A percentile compares a stretch with the other conserved stretches of the same genome.
Evolutionary conservation across 2,113 vertebrate genomes (phyloP).

Genomic region (Arothron firmamentum): DNA sequence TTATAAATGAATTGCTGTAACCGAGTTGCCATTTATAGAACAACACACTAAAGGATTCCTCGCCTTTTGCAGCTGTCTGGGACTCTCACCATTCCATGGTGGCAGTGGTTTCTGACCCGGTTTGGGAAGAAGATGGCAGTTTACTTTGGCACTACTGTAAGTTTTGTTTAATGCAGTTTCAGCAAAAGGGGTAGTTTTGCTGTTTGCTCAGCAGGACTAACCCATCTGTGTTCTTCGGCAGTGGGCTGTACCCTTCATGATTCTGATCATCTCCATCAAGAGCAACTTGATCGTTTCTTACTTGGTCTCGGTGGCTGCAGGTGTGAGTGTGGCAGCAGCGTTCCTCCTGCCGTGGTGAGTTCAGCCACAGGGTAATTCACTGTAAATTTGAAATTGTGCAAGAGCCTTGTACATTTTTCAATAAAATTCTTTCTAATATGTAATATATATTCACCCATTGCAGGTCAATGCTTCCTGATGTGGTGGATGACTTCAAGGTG

Average conservation of each 20-base stretch:
- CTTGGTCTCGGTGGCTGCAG: constrained; percentile 80
- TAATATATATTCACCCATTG: neutral
- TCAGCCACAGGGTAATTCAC: neutral
- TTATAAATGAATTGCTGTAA: too few relatives aligned
- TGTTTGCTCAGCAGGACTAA: neutral
- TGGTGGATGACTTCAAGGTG: constrained; percentile 90
- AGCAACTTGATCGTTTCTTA: constrained; percentile 82
- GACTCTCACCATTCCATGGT: constrained; percentile 85
- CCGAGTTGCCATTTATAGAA: neutral
- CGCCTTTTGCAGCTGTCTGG: constrained; percentile 81
- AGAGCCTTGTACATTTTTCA: too few relatives aligned
- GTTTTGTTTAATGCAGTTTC: constrained; percentile 20
- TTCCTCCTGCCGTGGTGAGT: constrained; percentile 89
- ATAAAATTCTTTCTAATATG: neutral
- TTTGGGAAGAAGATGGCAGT: constrained; percentile 92
- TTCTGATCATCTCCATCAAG: constrained; percentile 74
- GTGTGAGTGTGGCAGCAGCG: constrained; percentile 86
- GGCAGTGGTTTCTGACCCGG: constrained; percentile 92
- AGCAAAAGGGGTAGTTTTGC: too few relatives aligned
- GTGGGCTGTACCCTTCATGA: constrained; percentile 91
- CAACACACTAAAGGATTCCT: neutral
- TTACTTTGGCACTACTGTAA: constrained; percentile 86
- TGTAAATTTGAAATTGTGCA: constrained; percentile 3
- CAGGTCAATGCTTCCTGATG: constrained; percentile 96
- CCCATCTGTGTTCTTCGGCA: constrained; percentile 43